Percentiles rank a stretch among this genome's conserved stretches.
phyloP scores from a whole-genome alignment of 2,888 invertebrate species.

The Callosobruchus maculatus region DNA sequence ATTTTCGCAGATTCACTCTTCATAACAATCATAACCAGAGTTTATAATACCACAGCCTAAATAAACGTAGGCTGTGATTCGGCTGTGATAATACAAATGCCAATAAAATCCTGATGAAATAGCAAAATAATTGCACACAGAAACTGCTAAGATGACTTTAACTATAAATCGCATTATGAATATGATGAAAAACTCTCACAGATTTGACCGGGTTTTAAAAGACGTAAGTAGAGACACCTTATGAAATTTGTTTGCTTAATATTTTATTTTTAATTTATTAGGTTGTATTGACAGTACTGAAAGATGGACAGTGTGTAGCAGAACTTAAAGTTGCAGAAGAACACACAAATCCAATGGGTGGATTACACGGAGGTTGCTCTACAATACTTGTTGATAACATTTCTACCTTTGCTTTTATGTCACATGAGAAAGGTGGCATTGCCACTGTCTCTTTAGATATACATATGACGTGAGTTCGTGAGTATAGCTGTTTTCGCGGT shows the following conservation, averaged over 20 bases:
- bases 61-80: no score
- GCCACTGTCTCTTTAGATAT: conserved; percentile 83
- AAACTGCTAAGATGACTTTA: background rate
- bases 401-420: conserved; percentile 71
- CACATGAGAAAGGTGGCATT: conserved; percentile 53
- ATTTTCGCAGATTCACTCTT: no score
- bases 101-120: no score
- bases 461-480: conserved; percentile 69
- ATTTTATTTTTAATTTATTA: conserved; percentile 1
- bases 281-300: background rate
- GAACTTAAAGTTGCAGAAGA: conserved; percentile 72
- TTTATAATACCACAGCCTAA: no score
- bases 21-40: no score
- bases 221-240: background rate
- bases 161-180: background rate
- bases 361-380: conserved; percentile 82
- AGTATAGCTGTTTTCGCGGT: no score
- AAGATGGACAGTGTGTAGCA: conserved; percentile 67
- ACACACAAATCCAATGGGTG: conserved; percentile 70
- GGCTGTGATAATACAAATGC: no score
- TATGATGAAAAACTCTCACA: background rate
- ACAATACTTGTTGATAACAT: conserved; percentile 74
- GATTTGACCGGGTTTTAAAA: background rate
- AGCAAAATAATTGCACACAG: no score
- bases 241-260: background rate